phyloP scores from a whole-genome alignment of 2,888 invertebrate genomes.

The Ypsolopha scabrella region DNA sequence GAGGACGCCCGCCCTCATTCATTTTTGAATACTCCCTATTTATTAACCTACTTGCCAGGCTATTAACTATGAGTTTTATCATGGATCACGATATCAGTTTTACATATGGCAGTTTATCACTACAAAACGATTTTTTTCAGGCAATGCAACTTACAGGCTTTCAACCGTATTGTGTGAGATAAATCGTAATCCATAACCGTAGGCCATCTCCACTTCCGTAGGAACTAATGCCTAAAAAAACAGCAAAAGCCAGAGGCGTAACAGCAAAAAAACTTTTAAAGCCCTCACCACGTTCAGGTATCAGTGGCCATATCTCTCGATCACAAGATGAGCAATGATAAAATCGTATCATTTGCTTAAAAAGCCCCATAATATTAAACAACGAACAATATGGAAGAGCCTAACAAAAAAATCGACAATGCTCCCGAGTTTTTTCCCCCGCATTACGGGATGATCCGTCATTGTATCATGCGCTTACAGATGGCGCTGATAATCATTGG shows the following conservation, averaged over 20 bases:
- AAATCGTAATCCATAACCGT: too few species aligned
- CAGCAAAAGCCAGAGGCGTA: too few species aligned
- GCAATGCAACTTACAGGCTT: too few species aligned
- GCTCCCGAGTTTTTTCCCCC: conserved; percentile 41
- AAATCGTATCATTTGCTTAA: conserved; percentile 68
- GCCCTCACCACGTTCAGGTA: conserved; percentile 15
- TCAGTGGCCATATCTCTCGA: conserved; percentile 24
- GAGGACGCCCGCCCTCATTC: too few species aligned
- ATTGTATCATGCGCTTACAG: conserved; percentile 51
- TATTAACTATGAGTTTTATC: too few species aligned
- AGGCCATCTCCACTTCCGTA: neutral
- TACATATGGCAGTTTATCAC: too few species aligned
- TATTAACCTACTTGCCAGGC: too few species aligned
- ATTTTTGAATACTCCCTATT: too few species aligned
- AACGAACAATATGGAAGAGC: conserved; percentile 53
- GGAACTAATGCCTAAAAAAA: too few species aligned
- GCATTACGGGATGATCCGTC: conserved; percentile 66
- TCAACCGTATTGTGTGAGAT: too few species aligned
- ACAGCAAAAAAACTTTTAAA: conserved; percentile 7
- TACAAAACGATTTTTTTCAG: too few species aligned
- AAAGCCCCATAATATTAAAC: conserved; percentile 64
- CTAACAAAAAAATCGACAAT: conserved; percentile 43
- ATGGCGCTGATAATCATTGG: conserved; percentile 52
- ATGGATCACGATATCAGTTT: too few species aligned
- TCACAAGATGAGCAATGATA: conserved; percentile 45